Evolutionary conservation across 2,113 vertebrate genomes (phyloP), one percentile per base, ranked within the genome.

Genomic region (Phyllopteryx taeniolatus): DNA sequence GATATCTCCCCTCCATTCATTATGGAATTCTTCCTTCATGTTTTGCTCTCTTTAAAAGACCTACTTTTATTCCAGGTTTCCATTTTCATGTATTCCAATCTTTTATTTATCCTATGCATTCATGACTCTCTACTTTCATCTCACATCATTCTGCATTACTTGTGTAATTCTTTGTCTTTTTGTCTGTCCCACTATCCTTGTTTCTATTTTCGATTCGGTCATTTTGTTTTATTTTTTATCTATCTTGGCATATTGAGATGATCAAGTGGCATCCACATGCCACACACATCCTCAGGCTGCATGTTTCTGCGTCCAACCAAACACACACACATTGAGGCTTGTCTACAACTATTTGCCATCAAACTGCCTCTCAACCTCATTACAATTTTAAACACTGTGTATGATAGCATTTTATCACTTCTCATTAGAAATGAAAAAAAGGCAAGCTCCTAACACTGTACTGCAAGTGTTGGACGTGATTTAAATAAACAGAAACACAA

Each of bases 171-270:
- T 71, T 64, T 56, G 5, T 70, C 10, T 69, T 51, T 44, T 56
- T 10, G 31, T 53, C 64, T 44, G 35, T 65, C 39, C 4, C 35
- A 39, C 35, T 39, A 39, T 39, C 35, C 35, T 39, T 69, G 54
- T 63, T 27, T 68, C n/a, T n/a, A 17, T 31, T 51, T 57, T 12
- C 20, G 15, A 10, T 68, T 62, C 49, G 63, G 35, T 69, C 66
- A 44, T 39, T 39, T 39, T 39, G 2, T 6, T 6, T 39, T 49
- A 60, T 79, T 20, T 64, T 72, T 64, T 74, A 76, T 75, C 11
- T 47, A 66, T 72, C 12, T 60, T 79, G 80, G 66, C 71, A 74
- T 70, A 46, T 82, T 74, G 20, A 71, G 43, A 75, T 72, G 64
- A 77, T 77, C 51, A 67, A 77, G 74, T 76, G 73, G 31, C 39